phyloP scores from a whole-genome alignment of 2,888 invertebrate genomes.

The Melinaea menophilus region DNA sequence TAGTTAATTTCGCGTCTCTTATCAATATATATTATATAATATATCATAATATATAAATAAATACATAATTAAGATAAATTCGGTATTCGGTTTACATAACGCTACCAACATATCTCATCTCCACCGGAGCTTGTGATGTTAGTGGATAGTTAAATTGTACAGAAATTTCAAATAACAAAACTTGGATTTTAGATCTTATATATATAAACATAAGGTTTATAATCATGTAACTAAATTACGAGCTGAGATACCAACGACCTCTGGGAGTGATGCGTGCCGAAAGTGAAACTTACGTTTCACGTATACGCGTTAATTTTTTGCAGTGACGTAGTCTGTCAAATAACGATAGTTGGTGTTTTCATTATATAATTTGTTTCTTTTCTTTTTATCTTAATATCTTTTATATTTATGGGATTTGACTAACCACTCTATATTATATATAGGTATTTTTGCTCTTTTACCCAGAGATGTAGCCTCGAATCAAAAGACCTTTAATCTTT shows the following conservation, averaged over 20 bases:
- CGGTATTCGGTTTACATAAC: slow-evolving; percentile 27
- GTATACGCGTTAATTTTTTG: slow-evolving; percentile 25
- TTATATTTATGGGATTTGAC: too few species aligned
- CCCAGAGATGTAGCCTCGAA: too few species aligned
- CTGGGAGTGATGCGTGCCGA: slow-evolving; percentile 43
- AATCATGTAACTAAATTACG: slow-evolving; percentile 6
- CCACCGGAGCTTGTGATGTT: slow-evolving; percentile 20
- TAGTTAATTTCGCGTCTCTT: neutral
- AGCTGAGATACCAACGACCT: slow-evolving; percentile 37
- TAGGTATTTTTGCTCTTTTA: too few species aligned
- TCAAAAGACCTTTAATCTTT: too few species aligned
- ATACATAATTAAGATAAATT: slow-evolving; percentile 13
- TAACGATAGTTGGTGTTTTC: neutral
- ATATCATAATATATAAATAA: neutral
- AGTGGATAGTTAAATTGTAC: slow-evolving; percentile 27
- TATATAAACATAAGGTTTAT: slow-evolving; percentile 1
- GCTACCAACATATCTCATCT: slow-evolving; percentile 27
- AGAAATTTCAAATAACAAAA: slow-evolving; percentile 25
- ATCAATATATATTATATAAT: neutral
- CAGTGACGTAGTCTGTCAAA: slow-evolving; percentile 20
- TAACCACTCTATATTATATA: too few species aligned
- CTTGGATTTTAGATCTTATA: slow-evolving; percentile 7
- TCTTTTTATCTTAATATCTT: too few species aligned
- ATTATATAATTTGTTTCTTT: too few species aligned
- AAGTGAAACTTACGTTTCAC: slow-evolving; percentile 46